Evolutionary conservation across 2,888 invertebrate genomes (phyloP).

Genomic region (Nephrocerus scutellatus): DNA sequence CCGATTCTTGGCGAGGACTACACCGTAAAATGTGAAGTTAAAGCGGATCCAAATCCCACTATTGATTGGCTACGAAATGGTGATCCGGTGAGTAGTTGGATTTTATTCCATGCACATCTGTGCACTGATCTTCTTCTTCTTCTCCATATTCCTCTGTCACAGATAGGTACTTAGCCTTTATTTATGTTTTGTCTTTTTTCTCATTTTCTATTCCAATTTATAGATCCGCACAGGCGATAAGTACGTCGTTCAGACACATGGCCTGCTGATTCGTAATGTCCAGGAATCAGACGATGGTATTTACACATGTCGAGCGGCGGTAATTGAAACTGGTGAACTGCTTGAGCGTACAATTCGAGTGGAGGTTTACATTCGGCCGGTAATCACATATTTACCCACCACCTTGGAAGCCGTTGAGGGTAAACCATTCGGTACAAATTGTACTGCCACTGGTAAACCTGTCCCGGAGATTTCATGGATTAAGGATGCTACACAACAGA

Average conservation of each 20-base stretch:
- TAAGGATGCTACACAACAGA: constrained; percentile 63
- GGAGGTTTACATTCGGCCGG: constrained; percentile 70
- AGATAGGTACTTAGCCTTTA: neutral
- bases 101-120: no score
- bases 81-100: constrained; percentile 51
- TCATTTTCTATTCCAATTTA: neutral
- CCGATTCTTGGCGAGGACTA: constrained; percentile 70
- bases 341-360: constrained; percentile 71
- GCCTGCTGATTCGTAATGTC: constrained; percentile 68
- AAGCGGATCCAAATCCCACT: constrained; percentile 76
- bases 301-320: constrained; percentile 82
- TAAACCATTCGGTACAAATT: constrained; percentile 65
- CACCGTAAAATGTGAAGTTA: constrained; percentile 74
- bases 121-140: no score
- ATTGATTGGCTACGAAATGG: constrained; percentile 81
- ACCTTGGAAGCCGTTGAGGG: constrained; percentile 71
- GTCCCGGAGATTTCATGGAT: constrained; percentile 79
- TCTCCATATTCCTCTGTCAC: neutral
- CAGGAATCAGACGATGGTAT: constrained; percentile 77
- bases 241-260: constrained; percentile 68
- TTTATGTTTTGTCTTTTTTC: constrained; percentile 2
- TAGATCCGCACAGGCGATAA: constrained; percentile 63
- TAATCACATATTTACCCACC: constrained; percentile 57
- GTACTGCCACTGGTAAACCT: constrained; percentile 78
- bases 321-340: constrained; percentile 71